Evolutionary conservation across 2,797 vertebrate genomes (phyloP).

Genomic region (Oreortyx pictus): DNA sequence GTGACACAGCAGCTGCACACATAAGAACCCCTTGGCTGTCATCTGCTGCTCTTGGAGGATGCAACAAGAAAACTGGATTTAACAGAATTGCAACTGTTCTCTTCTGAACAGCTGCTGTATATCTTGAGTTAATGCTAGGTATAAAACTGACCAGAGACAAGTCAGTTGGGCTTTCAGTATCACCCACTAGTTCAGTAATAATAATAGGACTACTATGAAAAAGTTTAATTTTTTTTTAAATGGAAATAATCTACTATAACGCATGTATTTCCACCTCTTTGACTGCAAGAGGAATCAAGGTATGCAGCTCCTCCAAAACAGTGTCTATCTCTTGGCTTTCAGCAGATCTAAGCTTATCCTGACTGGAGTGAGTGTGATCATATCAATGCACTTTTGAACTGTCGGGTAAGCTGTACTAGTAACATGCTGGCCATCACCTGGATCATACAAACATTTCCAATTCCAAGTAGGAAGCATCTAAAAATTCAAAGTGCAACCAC

Average conservation of each 20-base stretch:
- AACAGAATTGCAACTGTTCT: background rate
- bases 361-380: background rate
- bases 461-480: background rate
- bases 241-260: background rate
- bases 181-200: background rate
- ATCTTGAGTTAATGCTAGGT: background rate
- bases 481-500: background rate
- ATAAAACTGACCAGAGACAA: background rate
- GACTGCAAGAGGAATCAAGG: background rate
- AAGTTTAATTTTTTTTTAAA: background rate
- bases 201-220: background rate
- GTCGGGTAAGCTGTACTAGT: background rate
- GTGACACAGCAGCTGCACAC: background rate
- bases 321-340: background rate
- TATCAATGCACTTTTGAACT: background rate
- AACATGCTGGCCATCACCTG: background rate
- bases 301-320: background rate
- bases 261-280: background rate
- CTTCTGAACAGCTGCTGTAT: background rate
- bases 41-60: background rate
- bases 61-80: background rate
- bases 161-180: constrained; percentile 14
- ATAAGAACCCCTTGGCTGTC: background rate
- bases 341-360: background rate
- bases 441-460: background rate